Percentiles rank a stretch among this genome's conserved stretches.
These are phyloP conservation scores for Meteorus colon DNA, from an alignment of 2,888 invertebrate species.

Conservation along the genomic window DNA sequence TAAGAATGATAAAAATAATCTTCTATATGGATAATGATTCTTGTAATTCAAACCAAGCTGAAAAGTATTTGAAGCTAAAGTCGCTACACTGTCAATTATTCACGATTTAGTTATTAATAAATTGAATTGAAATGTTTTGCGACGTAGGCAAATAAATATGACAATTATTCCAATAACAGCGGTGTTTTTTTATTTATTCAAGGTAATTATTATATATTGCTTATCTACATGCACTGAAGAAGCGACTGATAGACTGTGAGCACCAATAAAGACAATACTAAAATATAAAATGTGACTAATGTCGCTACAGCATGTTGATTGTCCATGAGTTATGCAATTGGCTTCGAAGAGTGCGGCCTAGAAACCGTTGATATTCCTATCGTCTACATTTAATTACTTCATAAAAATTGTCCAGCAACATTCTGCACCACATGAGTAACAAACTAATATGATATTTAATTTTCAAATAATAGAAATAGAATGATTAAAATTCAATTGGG, in stretches of 20 bases:
- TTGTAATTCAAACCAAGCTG: neutral
- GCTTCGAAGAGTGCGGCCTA: constrained; percentile 18
- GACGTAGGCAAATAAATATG: neutral
- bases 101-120: neutral
- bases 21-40: neutral
- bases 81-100: neutral
- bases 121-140: neutral
- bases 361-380: constrained; percentile 25
- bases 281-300: constrained; percentile 10
- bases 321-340: constrained; percentile 32
- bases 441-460: neutral
- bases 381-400: constrained; percentile 26
- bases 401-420: constrained; percentile 15
- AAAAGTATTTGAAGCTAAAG: neutral
- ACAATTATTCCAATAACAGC: neutral
- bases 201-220: neutral
- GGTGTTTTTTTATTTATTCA: neutral
- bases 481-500: neutral
- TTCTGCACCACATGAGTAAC: neutral
- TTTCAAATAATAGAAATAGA: constrained; percentile 9
- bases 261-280: neutral
- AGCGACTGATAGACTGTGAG: neutral
- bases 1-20: neutral
- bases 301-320: constrained; percentile 32
- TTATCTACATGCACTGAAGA: neutral